Percentiles rank a stretch among this genome's conserved stretches.
These are phyloP conservation scores for Nomada hirtipes DNA, from an alignment of 2,888 invertebrate genomes.

Conservation along the genomic window DNA sequence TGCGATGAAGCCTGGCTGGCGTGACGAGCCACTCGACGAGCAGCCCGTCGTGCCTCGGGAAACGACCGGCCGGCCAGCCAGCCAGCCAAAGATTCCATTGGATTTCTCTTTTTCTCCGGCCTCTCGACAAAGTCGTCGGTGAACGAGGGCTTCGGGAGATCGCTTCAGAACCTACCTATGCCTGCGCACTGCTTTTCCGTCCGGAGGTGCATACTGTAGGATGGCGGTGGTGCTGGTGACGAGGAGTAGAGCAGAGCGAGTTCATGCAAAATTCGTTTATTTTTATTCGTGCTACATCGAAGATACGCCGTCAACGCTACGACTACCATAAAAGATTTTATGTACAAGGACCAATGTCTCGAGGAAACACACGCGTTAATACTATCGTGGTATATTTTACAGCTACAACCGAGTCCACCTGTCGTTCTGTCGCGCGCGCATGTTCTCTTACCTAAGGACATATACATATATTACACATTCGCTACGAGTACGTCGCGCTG, in stretches of 20 bases:
- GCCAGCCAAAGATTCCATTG: conserved; percentile 18
- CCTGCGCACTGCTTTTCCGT: neutral
- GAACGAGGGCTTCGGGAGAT: no score
- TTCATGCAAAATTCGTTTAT: conserved; percentile 83
- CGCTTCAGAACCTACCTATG: no score
- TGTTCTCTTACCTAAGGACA: neutral
- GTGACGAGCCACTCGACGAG: conserved; percentile 60
- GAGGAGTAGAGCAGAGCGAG: conserved; percentile 1
- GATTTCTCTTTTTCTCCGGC: neutral
- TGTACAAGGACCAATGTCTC: conserved; percentile 77
- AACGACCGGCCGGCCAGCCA: conserved; percentile 41
- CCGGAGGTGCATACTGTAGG: neutral
- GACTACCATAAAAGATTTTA: conserved; percentile 75
- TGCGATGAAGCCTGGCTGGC: conserved; percentile 80
- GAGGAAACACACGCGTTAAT: conserved; percentile 77
- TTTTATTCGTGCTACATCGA: conserved; percentile 76
- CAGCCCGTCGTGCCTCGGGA: conserved; percentile 47
- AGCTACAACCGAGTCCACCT: conserved; percentile 68
- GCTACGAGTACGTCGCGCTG: neutral
- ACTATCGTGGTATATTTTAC: conserved; percentile 83
- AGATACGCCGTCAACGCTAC: conserved; percentile 74
- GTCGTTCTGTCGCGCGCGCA: neutral
- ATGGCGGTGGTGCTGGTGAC: neutral
- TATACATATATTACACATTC: conserved; percentile 31
- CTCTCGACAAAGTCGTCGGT: no score